Conservation (phyloP, 1,140 invertebrate genomes). For the Leucophenga varia region DNA sequence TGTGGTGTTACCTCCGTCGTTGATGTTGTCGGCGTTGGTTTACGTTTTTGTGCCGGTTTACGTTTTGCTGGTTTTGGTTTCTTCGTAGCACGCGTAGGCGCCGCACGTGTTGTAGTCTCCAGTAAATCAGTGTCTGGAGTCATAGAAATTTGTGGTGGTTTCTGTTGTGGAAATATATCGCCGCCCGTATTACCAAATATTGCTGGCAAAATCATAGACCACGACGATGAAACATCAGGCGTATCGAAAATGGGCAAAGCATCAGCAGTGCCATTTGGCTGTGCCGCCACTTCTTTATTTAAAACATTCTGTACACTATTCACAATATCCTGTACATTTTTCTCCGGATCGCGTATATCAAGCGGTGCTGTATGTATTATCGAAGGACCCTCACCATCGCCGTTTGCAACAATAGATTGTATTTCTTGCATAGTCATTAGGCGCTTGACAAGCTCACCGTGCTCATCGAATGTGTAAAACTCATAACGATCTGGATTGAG, state of each 20-base stretch:
- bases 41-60: conserved; percentile 29
- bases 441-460: conserved; percentile 75
- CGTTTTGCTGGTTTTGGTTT: conserved; percentile 40
- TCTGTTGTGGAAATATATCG: conserved; percentile 63
- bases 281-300: conserved; percentile 72
- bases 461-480: conserved; percentile 81
- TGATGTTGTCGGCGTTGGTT: conserved; percentile 29
- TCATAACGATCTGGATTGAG: conserved; percentile 78
- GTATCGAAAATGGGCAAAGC: conserved; percentile 63
- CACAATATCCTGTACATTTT: conserved; percentile 75
- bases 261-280: conserved; percentile 60
- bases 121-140: conserved; percentile 62
- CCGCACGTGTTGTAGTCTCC: conserved; percentile 49
- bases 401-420: conserved; percentile 77
- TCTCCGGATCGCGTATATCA: conserved; percentile 59
- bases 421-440: conserved; percentile 82
- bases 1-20: conserved; percentile 42
- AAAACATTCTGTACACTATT: conserved; percentile 79
- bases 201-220: conserved; percentile 76
- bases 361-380: conserved; percentile 59
- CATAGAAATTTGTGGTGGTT: conserved; percentile 58
- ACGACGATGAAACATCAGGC: conserved; percentile 71
- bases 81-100: conserved; percentile 30
- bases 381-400: conserved; percentile 64
- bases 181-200: conserved; percentile 71